Conservation (phyloP, 2,113 vertebrate genomes). For the Myrmecophaga tridactyla region DNA sequence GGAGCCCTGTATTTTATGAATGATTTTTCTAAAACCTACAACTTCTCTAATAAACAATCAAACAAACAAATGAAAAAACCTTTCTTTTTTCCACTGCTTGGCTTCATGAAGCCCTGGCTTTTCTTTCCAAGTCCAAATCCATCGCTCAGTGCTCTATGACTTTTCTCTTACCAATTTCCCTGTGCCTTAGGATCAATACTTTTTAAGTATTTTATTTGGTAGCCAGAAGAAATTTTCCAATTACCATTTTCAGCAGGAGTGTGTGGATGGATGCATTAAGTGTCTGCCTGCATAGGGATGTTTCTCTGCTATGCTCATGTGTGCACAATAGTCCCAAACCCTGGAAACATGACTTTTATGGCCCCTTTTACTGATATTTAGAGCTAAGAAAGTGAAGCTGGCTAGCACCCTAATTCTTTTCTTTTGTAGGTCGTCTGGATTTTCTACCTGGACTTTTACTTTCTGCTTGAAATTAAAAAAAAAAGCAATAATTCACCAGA, state of each 20-base stretch:
- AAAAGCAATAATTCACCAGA: not conserved
- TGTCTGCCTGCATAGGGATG: not conserved
- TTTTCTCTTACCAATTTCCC: not conserved
- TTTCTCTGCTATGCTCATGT: not conserved
- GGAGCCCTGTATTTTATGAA: no score
- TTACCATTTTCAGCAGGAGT: not conserved
- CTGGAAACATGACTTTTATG: not conserved
- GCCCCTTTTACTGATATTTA: not conserved
- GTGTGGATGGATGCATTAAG: not conserved
- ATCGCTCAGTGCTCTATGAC: not conserved
- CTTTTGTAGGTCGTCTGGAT: not conserved
- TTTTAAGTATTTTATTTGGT: not conserved
- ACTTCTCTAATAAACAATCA: no score
- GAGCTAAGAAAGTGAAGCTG: not conserved
- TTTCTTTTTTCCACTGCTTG: not conserved
- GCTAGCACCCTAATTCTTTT: not conserved
- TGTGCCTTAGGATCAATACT: not conserved
- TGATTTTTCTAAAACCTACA: no score
- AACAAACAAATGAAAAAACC: no score
- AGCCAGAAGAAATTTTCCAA: not conserved
- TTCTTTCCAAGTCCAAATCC: not conserved
- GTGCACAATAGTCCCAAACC: no score
- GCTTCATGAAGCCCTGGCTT: not conserved
- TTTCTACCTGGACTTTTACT: not conserved
- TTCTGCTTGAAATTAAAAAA: not conserved